A percentile compares a stretch with the other conserved stretches of the same genome.
phyloP scores from a whole-genome alignment of 2,113 vertebrate species.

The Acanthochromis polyacanthus region DNA sequence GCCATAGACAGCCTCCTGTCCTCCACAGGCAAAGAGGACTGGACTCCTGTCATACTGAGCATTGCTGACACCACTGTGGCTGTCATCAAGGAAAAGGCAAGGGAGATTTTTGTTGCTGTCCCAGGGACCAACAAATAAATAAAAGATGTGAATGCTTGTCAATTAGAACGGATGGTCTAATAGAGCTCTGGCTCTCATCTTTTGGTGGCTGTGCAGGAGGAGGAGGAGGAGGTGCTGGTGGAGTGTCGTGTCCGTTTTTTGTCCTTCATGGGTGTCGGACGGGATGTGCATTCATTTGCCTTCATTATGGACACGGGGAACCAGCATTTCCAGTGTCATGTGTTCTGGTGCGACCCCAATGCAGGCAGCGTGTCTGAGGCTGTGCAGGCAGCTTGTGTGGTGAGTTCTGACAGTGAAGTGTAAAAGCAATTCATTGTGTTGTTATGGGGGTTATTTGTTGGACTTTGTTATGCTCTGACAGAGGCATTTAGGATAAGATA shows the following conservation, averaged over 20 bases:
- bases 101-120: not conserved
- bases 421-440: not conserved
- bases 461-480: not conserved
- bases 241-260: slow-evolving; percentile 97
- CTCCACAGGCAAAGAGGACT: slow-evolving; percentile 91
- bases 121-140: not conserved
- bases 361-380: slow-evolving; percentile 95
- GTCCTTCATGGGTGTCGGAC: slow-evolving; percentile 98
- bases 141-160: slow-evolving; percentile 17
- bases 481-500: not conserved
- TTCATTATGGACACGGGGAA: slow-evolving; percentile 98
- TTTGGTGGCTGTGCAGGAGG: slow-evolving; percentile 78
- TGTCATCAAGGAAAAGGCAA: slow-evolving; percentile 93
- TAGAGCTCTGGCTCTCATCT: slow-evolving; percentile 7
- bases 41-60: slow-evolving; percentile 94
- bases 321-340: slow-evolving; percentile 97
- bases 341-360: slow-evolving; percentile 98
- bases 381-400: slow-evolving; percentile 98
- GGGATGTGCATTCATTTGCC: slow-evolving; percentile 94
- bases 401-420: slow-evolving; percentile 74
- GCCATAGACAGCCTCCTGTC: slow-evolving; percentile 92
- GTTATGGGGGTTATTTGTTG: not conserved
- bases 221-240: slow-evolving; percentile 93
- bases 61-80: slow-evolving; percentile 97
- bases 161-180: slow-evolving; percentile 9